Evolutionary conservation across 2,888 invertebrate species (phyloP).

Genomic region (Cheilosia pagana): DNA sequence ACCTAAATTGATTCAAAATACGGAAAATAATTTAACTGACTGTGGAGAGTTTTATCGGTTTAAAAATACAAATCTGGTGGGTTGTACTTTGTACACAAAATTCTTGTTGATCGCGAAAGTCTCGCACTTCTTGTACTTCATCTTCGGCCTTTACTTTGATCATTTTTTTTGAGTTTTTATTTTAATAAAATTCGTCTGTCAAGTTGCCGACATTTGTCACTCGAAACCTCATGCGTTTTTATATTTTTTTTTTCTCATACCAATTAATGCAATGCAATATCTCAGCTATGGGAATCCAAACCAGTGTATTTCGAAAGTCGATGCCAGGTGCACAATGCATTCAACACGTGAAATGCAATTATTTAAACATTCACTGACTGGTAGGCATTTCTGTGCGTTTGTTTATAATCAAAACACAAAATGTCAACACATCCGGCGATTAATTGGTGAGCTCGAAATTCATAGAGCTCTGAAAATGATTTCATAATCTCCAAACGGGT

Average conservation of each 20-base stretch:
- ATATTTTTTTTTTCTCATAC: not conserved
- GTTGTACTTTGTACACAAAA: too few relatives aligned
- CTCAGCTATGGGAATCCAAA: not conserved
- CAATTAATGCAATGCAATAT: not conserved
- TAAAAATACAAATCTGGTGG: too few relatives aligned
- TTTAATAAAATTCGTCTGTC: too few relatives aligned
- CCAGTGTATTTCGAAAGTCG: conserved; percentile 9
- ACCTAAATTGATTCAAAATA: too few relatives aligned
- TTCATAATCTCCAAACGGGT: conserved; percentile 38
- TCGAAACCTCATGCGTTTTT: not conserved
- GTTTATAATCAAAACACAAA: conserved; percentile 20
- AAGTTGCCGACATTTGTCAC: too few relatives aligned
- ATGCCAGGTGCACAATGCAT: conserved; percentile 2
- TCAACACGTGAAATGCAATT: not conserved
- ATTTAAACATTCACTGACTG: conserved; percentile 20
- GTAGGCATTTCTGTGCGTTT: not conserved
- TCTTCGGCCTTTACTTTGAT: too few relatives aligned
- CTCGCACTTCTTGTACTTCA: too few relatives aligned
- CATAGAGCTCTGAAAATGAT: conserved; percentile 26
- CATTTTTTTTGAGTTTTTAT: too few relatives aligned
- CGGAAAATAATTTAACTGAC: too few relatives aligned
- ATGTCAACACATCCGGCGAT: conserved; percentile 52
- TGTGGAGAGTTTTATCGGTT: too few relatives aligned
- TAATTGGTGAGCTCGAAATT: conserved; percentile 6
- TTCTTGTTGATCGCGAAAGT: too few relatives aligned